Base-by-base conservation (phyloP, 2,113 vertebrate genomes). In the Strix uralensis region DNA sequence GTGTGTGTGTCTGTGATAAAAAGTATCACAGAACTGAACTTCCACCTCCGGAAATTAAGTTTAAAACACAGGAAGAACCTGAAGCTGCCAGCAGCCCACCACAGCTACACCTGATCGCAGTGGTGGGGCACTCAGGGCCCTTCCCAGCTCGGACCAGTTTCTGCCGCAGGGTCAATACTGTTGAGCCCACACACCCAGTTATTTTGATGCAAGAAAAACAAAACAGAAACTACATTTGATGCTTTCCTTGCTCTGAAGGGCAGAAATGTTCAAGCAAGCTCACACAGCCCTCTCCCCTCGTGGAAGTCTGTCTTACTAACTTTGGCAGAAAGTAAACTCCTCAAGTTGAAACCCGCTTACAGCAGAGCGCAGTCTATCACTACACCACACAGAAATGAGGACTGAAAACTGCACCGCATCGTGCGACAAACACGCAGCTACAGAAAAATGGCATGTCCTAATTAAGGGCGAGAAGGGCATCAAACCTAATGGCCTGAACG, bases 261-360 rank as follows among this genome's bases (percentile, higher is more conserved):
- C 58, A 52, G 66, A n/a, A 75, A 61, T 3, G 55, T 1, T 4
- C 22, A 27, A 19, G 57, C n/a, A 11, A 30, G n/a, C 52, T 29
- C 36, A 32, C 0, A 5, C 15, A 46, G 21, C 8, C 42, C 20
- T 8, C 32, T 34, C 34, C 44, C 4, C 17, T 9, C 8, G 5
- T 1, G 3, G 49, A 17, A 63, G 10, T 15, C 32, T 27, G 26
- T 3, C 23, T 81, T 15, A 27, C 21, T 9, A 40, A 54, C 61
- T 65, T 7, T 0, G 38, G 20, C 72, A 67, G n/a, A 70, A 67
- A 54, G 36, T 9, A 13, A 90, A 81, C 52, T 77, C 29, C 52
- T 26, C 20, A 4, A 44, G 36, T 1, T 5, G 44, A 34, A 52
- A 58, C 16, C 65, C 4, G 15, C 2, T 38, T 0, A 0, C 32